phyloP scores from a whole-genome alignment of 1,140 invertebrate genomes.

The Coenobita brevimanus region DNA sequence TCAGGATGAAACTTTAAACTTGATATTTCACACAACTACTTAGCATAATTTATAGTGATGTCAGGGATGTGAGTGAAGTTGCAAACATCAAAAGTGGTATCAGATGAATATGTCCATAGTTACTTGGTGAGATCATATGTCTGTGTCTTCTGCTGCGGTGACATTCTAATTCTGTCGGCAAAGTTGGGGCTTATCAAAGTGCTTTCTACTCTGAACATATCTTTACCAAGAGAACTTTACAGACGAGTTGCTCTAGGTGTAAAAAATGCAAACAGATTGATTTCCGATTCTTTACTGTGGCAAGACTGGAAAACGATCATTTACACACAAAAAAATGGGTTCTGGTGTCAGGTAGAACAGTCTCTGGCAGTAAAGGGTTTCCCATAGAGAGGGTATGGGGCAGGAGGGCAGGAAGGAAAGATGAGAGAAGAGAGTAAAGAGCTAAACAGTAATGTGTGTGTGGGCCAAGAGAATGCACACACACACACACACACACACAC shows the following conservation, averaged over 20 bases:
- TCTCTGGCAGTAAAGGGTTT: conserved; percentile 47
- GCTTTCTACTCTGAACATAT: conserved; percentile 34
- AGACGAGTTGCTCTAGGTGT: conserved; percentile 28
- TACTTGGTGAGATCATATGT: conserved; percentile 43
- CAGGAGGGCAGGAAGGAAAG: conserved; percentile 39
- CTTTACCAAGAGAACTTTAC: conserved; percentile 22
- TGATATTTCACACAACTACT: conserved; percentile 53
- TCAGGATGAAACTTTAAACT: conserved; percentile 59
- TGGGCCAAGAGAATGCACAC: conserved; percentile 28
- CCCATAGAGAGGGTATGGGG: conserved; percentile 16
- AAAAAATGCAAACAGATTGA: neutral
- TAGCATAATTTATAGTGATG: conserved; percentile 44
- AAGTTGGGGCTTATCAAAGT: conserved; percentile 26
- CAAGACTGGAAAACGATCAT: conserved; percentile 38
- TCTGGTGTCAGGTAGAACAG: conserved; percentile 47
- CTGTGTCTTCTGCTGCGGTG: conserved; percentile 44
- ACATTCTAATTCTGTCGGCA: conserved; percentile 20
- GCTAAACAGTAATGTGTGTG: conserved; percentile 32
- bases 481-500: conserved; percentile 78
- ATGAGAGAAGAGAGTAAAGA: conserved; percentile 42
- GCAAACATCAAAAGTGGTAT: conserved; percentile 56
- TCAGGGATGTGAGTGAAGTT: conserved; percentile 57
- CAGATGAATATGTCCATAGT: conserved; percentile 53
- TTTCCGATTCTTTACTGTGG: conserved; percentile 43
- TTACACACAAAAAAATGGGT: conserved; percentile 34